These are phyloP conservation scores for Malachius bipustulatus DNA, from an alignment of 2,888 invertebrate species.

Conservation along the genomic window DNA sequence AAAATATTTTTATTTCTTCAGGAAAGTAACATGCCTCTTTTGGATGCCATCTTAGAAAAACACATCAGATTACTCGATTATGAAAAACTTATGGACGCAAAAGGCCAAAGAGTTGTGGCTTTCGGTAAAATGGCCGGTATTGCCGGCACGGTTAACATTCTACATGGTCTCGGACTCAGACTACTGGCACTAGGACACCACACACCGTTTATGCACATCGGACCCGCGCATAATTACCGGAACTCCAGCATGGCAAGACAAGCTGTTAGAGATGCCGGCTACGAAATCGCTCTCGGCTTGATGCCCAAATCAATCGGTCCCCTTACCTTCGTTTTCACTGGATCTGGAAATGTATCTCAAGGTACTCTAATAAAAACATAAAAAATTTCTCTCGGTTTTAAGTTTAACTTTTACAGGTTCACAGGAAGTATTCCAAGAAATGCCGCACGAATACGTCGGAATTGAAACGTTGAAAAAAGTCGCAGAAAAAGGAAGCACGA, in stretches of 20 bases:
- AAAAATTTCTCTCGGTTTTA: neutral
- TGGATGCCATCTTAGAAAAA: constrained; percentile 92
- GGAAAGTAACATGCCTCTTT: constrained; percentile 91
- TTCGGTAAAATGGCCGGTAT: constrained; percentile 99
- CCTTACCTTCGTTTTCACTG: constrained; percentile 94
- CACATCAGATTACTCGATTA: constrained; percentile 95
- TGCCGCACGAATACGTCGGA: constrained; percentile 95
- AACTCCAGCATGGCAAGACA: constrained; percentile 96
- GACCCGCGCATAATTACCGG: constrained; percentile 93
- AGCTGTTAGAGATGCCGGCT: constrained; percentile 96
- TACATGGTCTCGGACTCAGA: constrained; percentile 91
- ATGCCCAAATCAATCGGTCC: constrained; percentile 98
- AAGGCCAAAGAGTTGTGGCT: constrained; percentile 87
- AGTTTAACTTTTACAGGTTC: constrained; percentile 46
- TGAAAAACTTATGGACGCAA: constrained; percentile 84
- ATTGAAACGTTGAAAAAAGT: constrained; percentile 92
- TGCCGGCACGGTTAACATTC: constrained; percentile 96
- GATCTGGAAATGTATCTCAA: constrained; percentile 95
- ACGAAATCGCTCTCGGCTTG: constrained; percentile 87
- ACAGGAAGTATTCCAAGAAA: constrained; percentile 88
- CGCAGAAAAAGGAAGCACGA: constrained; percentile 90
- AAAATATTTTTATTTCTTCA: too few species aligned
- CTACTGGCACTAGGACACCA: constrained; percentile 94
- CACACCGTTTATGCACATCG: constrained; percentile 99
- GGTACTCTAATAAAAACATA: constrained; percentile 28